Evolutionary conservation across 2,797 vertebrate species (phyloP).

Genomic region (Acanthurus tractus): DNA sequence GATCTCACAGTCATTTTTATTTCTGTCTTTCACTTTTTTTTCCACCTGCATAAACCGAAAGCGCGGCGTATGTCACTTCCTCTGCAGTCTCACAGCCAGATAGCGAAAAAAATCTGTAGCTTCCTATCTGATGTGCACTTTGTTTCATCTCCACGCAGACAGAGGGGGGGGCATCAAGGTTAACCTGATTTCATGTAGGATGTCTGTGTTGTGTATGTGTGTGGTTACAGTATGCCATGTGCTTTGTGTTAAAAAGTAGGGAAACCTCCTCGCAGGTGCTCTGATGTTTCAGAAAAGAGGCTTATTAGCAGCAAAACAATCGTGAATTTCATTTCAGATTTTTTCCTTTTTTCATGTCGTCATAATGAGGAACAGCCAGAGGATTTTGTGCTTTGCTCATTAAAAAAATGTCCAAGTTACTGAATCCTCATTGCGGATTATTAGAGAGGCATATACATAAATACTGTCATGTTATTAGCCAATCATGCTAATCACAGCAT

Average conservation of each 20-base stretch:
- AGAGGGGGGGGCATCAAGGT: conserved; percentile 11
- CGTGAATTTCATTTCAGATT: conserved; percentile 8
- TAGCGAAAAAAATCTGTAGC: conserved; percentile 26
- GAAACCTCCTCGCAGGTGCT: background rate
- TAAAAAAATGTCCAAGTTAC: background rate
- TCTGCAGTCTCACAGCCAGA: conserved; percentile 34
- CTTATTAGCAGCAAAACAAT: conserved; percentile 38
- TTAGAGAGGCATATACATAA: background rate
- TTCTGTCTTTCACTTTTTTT: conserved; percentile 3
- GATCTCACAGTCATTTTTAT: conserved; percentile 8
- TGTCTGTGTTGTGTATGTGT: conserved; percentile 11
- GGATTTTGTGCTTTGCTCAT: background rate
- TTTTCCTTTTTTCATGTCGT: background rate
- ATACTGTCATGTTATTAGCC: conserved; percentile 2
- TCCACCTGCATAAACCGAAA: background rate
- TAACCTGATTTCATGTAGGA: conserved; percentile 42
- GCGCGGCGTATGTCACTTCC: conserved; percentile 36
- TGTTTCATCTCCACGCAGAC: conserved; percentile 57
- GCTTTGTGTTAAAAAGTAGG: conserved; percentile 16
- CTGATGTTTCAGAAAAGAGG: conserved; percentile 23
- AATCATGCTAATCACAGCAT: conserved; percentile 30
- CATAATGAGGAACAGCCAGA: background rate
- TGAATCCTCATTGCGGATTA: background rate
- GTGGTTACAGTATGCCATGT: background rate
- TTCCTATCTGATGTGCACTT: conserved; percentile 43